Percentiles rank a stretch among this genome's conserved stretches.
These are phyloP conservation scores for Sweltsa coloradensis DNA, from an alignment of 1,140 invertebrate genomes.

Conservation along the genomic window DNA sequence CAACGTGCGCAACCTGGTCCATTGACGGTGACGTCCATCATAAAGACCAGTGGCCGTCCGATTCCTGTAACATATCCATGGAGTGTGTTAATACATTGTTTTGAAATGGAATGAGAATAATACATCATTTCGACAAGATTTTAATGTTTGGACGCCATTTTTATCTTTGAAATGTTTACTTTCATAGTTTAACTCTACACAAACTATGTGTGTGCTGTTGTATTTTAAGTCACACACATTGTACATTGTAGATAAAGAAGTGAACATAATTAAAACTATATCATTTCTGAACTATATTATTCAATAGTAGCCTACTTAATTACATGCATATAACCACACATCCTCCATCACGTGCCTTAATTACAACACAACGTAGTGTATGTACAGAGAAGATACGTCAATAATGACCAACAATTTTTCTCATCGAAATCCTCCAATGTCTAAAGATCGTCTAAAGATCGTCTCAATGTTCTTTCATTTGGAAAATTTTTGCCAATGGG, in stretches of 20 bases:
- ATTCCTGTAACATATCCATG: slow-evolving; percentile 25
- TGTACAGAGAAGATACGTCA: too few relatives aligned
- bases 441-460: too few relatives aligned
- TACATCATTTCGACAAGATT: not conserved
- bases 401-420: too few relatives aligned
- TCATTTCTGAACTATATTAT: too few relatives aligned
- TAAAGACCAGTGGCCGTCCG: slow-evolving; percentile 42
- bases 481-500: too few relatives aligned
- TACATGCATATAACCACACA: too few relatives aligned
- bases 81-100: not conserved
- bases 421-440: too few relatives aligned
- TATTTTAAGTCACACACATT: not conserved
- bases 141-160: not conserved
- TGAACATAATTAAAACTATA: too few relatives aligned
- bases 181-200: not conserved
- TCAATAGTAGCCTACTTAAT: too few relatives aligned
- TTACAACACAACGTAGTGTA: too few relatives aligned
- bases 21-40: slow-evolving; percentile 69
- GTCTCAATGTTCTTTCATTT: too few relatives aligned
- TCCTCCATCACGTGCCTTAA: too few relatives aligned
- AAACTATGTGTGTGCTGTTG: not conserved
- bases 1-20: slow-evolving; percentile 76
- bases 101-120: not conserved
- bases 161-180: not conserved
- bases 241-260: not conserved